phyloP scores from a whole-genome alignment of 2,797 vertebrate species.

The Sebastes jordani region DNA sequence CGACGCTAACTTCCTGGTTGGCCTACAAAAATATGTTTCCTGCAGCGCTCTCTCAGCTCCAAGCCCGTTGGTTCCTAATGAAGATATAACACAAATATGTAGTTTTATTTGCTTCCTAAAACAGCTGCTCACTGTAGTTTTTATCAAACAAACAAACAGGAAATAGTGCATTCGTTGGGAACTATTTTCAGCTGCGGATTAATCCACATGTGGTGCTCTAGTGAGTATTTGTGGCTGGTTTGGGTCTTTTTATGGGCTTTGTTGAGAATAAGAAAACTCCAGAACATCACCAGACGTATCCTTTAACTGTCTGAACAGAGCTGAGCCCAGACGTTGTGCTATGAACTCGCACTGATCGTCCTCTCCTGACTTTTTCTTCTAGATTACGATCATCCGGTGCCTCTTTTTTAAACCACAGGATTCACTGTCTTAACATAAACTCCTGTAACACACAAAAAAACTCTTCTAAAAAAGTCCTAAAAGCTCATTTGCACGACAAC shows the following conservation, averaged over 20 bases:
- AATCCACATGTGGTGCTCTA: too few relatives aligned
- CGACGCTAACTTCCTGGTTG: too few relatives aligned
- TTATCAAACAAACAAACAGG: too few relatives aligned
- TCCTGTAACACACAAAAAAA: background rate
- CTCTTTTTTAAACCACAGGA: slow-evolving; percentile 28
- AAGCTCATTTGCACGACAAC: background rate
- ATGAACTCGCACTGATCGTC: slow-evolving; percentile 13
- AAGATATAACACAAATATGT: too few relatives aligned
- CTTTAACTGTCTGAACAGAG: background rate
- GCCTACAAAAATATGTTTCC: too few relatives aligned
- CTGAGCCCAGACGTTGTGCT: background rate
- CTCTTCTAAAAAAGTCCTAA: background rate
- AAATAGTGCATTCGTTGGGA: too few relatives aligned
- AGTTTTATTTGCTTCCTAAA: too few relatives aligned
- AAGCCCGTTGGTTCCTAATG: too few relatives aligned
- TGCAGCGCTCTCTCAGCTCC: too few relatives aligned
- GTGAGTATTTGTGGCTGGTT: background rate
- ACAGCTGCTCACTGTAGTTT: too few relatives aligned
- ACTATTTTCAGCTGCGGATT: too few relatives aligned
- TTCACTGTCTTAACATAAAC: slow-evolving; percentile 6
- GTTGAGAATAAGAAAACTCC: background rate
- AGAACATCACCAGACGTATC: background rate
- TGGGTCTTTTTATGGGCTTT: background rate
- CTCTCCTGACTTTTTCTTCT: slow-evolving; percentile 32
- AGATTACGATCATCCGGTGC: slow-evolving; percentile 43